These are phyloP conservation scores for Astreopora myriophthalma DNA, from an alignment of 64 coral and sea anemone genomes.

Conservation along the genomic window DNA sequence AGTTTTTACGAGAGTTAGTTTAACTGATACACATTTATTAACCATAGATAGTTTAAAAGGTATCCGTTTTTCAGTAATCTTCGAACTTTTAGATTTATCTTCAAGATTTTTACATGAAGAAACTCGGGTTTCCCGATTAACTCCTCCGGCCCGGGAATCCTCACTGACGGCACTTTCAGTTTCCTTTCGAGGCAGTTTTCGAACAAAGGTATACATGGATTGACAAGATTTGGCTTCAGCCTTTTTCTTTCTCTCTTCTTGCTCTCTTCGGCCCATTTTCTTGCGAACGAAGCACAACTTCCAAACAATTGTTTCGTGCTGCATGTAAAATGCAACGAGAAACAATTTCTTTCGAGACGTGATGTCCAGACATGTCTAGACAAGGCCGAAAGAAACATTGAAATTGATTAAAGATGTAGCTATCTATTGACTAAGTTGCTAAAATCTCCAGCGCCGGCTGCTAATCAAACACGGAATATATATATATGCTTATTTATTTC, in stretches of 20 bases:
- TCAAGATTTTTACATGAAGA: slow-evolving; percentile 7
- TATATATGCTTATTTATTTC: no score
- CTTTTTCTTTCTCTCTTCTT: slow-evolving; percentile 42
- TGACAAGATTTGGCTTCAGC: slow-evolving; percentile 19
- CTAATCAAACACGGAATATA: no score
- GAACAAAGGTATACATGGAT: slow-evolving; percentile 16
- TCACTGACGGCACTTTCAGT: neutral
- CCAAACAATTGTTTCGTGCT: slow-evolving; percentile 31
- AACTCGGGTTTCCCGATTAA: neutral
- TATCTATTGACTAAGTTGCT: slow-evolving; percentile 21
- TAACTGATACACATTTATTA: neutral
- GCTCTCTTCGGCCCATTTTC: slow-evolving; percentile 21
- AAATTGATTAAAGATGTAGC: neutral
- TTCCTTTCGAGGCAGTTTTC: slow-evolving; percentile 25
- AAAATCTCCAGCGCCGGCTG: no score
- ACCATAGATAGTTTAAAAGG: neutral
- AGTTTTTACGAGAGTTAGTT: neutral
- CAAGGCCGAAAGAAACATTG: neutral
- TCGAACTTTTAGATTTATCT: neutral
- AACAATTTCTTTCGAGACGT: no score
- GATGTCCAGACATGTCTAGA: slow-evolving; percentile 6
- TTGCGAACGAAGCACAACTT: neutral
- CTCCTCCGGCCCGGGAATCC: neutral
- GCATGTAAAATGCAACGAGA: slow-evolving; percentile 30
- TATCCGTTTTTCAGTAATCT: neutral